A percentile compares a stretch with the other conserved stretches of the same genome.
phyloP scores from a whole-genome alignment of 2,113 vertebrate genomes.

The Lepus americanus region DNA sequence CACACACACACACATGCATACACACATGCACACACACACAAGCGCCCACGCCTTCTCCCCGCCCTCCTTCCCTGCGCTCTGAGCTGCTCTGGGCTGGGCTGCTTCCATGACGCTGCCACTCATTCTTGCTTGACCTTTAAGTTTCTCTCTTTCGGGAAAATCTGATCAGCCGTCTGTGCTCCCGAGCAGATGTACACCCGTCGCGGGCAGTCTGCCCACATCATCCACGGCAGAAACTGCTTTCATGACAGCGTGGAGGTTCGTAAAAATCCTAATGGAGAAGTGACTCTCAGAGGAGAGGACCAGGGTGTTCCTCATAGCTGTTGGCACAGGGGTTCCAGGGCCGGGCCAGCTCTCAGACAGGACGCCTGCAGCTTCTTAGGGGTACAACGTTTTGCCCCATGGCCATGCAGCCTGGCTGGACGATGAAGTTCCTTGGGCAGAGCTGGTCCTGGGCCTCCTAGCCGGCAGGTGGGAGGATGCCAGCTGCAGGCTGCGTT shows the following conservation, averaged over 20 bases:
- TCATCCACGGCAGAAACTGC: neutral
- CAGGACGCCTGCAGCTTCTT: neutral
- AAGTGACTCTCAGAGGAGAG: neutral
- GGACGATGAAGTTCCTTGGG: neutral
- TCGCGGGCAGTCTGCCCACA: neutral
- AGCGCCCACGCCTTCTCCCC: neutral
- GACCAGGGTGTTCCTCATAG: neutral
- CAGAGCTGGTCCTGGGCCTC: neutral
- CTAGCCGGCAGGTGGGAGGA: fast-evolving
- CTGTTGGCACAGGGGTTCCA: neutral
- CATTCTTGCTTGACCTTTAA: conserved; percentile 67
- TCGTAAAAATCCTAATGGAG: neutral
- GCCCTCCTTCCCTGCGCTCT: neutral
- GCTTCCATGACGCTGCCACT: conserved; percentile 2
- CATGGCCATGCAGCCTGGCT: neutral
- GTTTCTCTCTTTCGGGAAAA: conserved; percentile 60
- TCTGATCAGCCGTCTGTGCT: neutral
- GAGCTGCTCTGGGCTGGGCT: neutral
- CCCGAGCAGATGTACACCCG: neutral
- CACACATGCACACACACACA: neutral
- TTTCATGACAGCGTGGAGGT: neutral
- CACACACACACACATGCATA: neutral
- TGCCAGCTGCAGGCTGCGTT: neutral
- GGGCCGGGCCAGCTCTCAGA: neutral
- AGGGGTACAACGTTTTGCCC: neutral